Evolutionary conservation across 2,888 invertebrate genomes (phyloP), one percentile per base, ranked within the genome.

Genomic region (Clostera curtula): DNA sequence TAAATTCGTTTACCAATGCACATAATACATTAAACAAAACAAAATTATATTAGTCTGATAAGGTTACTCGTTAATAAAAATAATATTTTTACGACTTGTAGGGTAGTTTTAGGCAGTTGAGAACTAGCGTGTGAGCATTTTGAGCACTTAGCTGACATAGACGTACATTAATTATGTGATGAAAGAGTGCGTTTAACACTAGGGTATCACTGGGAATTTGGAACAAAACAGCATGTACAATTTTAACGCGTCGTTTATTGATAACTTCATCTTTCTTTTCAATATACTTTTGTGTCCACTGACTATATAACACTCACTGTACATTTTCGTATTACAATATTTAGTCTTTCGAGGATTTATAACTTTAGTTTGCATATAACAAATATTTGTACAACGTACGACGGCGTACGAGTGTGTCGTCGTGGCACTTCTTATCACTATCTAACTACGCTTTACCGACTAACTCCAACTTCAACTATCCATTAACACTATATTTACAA

Each of bases 301-400:
- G 84, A 83, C 82, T 85, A 85, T 79, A 77, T 82, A 83, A 85
- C 83, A 84, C 82, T 82, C 83, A 83, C 84, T 85, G 83, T 82
- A 82, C 83, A 83, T 73, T 76, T 77, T 79, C 62, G 79, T 80
- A 75, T 76, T 79, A 83, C 80, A 84, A 80, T 82, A 79, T 71
- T 79, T 66, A 80, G 82, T 82, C 76, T 80, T 82, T 76, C 71
- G 68, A 70, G 74, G 63, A 58, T 70, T 73, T 66, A 76, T 79
- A 79, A 77, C 70, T 73, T 79, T 72, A 72, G 70, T 70, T 67
- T 75, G 60, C 55, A 74, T 73, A 80, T 83, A 80, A 82, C 82
- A 83, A 82, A 79, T 76, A 76, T 75, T 82, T 84, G 83, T 84
- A 85, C 83, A 84, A 74, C 68, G 72, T 72, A 72, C 82, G 77